Percentiles rank a stretch among this genome's conserved stretches.
Conservation (phyloP, 2,888 invertebrate species). For the Sarcophaga rosellei region DNA sequence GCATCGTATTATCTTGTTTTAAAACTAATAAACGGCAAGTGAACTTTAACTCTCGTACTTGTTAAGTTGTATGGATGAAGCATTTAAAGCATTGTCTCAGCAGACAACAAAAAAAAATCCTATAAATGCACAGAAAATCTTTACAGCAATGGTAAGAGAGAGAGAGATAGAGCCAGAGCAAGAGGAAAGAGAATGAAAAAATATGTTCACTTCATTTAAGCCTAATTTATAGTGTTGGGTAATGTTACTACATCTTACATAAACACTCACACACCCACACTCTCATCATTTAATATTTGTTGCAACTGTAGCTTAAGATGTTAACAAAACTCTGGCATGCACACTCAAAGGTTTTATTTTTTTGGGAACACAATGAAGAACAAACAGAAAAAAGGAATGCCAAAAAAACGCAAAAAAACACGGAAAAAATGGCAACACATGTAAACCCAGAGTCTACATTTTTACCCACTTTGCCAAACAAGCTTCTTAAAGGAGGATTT, state of each 20-base stretch:
- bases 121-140: not conserved
- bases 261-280: not conserved
- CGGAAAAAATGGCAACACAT: conserved; percentile 44
- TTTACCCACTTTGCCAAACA: not conserved
- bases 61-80: too few relatives aligned
- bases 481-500: not conserved
- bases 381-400: not conserved
- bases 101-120: not conserved
- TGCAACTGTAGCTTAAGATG: conserved; percentile 6
- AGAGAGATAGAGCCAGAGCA: not conserved
- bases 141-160: not conserved
- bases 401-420: not conserved
- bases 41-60: too few relatives aligned
- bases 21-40: too few relatives aligned
- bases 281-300: not conserved
- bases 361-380: not conserved
- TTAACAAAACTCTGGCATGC: not conserved
- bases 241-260: conserved; percentile 41
- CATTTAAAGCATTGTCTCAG: too few relatives aligned
- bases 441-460: not conserved
- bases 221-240: conserved; percentile 68
- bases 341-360: not conserved
- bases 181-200: conserved; percentile 48
- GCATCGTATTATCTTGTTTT: too few relatives aligned
- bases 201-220: conserved; percentile 69